These are phyloP conservation scores for Sarcoramphus papa DNA, from an alignment of 2,797 vertebrate genomes.

Conservation along the genomic window DNA sequence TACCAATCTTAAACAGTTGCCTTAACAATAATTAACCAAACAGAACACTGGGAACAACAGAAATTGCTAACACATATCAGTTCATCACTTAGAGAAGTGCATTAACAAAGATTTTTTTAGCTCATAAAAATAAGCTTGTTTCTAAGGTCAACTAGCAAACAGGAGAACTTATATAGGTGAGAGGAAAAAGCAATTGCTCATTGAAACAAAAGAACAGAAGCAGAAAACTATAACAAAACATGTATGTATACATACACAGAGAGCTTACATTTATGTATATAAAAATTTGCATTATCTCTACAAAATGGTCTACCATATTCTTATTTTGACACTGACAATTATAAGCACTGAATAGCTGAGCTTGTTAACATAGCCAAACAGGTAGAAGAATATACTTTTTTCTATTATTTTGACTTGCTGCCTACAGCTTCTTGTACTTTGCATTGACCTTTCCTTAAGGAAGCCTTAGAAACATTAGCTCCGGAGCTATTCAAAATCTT, in stretches of 20 bases:
- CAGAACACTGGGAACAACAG: neutral
- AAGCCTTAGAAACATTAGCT: slow-evolving; percentile 24
- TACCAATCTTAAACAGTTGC: neutral
- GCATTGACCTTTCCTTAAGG: slow-evolving; percentile 26
- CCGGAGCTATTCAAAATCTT: slow-evolving; percentile 10
- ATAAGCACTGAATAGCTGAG: neutral
- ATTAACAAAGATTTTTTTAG: neutral
- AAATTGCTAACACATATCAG: neutral
- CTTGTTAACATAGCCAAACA: neutral
- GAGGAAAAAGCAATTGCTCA: neutral
- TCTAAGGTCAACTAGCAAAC: neutral
- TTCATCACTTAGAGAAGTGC: neutral
- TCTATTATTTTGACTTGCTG: neutral
- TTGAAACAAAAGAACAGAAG: neutral
- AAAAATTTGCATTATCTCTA: neutral
- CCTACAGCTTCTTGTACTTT: neutral
- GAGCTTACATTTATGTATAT: neutral
- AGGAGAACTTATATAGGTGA: neutral
- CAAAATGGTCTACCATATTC: neutral
- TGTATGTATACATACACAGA: rapidly evolving
- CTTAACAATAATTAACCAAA: neutral
- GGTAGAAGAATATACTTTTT: neutral
- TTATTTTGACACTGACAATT: neutral
- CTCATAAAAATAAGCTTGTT: neutral
- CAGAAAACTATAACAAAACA: neutral